Evolutionary conservation across 2,888 invertebrate species (phyloP).

Genomic region (Heterodera filipjevi): DNA sequence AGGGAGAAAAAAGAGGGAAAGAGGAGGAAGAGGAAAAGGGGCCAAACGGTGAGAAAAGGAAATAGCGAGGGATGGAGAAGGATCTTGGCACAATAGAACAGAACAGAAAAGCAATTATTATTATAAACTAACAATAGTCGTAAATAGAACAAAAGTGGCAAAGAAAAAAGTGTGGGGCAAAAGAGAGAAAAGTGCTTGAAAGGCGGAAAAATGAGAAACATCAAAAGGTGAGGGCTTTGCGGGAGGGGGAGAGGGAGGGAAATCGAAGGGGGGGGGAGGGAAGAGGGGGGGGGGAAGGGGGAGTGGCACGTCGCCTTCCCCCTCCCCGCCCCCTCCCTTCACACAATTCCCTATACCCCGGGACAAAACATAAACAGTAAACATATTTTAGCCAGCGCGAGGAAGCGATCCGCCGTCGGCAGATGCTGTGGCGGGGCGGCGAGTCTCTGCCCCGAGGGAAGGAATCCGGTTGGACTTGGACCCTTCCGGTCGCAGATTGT

Average conservation of each 20-base stretch:
- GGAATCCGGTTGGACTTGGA: constrained; percentile 22
- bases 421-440: neutral
- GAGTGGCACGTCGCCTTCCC: neutral
- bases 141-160: neutral
- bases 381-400: neutral
- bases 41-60: neutral
- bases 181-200: neutral
- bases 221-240: neutral
- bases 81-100: neutral
- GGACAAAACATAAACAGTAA: neutral
- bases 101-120: neutral
- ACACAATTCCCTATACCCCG: neutral
- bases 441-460: neutral
- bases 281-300: neutral
- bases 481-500: constrained; percentile 4
- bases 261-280: neutral
- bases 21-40: neutral
- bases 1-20: neutral
- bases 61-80: neutral
- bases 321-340: neutral
- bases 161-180: neutral
- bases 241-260: neutral
- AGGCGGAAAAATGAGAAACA: neutral
- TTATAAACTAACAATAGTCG: neutral
- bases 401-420: neutral